phyloP scores from a whole-genome alignment of 2,888 invertebrate species.

The Drosophila meridiana region DNA sequence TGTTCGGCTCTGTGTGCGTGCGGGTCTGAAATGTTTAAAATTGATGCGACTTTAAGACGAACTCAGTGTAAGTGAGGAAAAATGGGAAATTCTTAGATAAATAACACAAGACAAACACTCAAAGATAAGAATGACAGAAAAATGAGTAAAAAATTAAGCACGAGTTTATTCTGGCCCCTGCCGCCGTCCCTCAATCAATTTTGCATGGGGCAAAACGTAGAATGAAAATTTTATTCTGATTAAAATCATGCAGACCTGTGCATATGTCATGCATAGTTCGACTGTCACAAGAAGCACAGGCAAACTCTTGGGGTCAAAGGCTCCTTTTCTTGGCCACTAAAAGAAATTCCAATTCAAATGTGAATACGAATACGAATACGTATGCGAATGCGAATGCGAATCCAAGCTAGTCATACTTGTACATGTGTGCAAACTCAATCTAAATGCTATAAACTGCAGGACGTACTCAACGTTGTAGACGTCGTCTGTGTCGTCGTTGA shows the following conservation, averaged over 20 bases:
- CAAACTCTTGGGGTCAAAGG: conserved; percentile 23
- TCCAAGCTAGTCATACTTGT: conserved; percentile 54
- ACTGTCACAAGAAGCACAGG: conserved; percentile 24
- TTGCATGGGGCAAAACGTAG: conserved; percentile 26
- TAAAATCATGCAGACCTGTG: conserved; percentile 63
- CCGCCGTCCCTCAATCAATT: conserved; percentile 26
- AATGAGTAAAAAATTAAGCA: conserved; percentile 10
- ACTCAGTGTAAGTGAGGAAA: conserved; percentile 8
- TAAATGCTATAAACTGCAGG: conserved; percentile 77
- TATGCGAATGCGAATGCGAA: conserved; percentile 36
- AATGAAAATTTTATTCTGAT: conserved; percentile 72
- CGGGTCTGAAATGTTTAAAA: conserved; percentile 59
- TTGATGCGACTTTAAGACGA: conserved; percentile 62
- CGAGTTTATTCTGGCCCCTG: conserved; percentile 6
- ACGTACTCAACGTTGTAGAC: conserved; percentile 53
- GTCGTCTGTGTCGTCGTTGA: conserved; percentile 22
- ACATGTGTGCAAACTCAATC: conserved; percentile 73
- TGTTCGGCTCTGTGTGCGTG: conserved; percentile 21
- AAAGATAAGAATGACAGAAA: conserved; percentile 9
- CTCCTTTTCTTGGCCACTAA: conserved; percentile 59
- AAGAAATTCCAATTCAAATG: conserved; percentile 68
- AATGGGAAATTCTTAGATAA: conserved; percentile 32
- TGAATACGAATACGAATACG: conserved; percentile 14
- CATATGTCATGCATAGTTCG: conserved; percentile 43
- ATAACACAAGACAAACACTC: conserved; percentile 13